A percentile compares a stretch with the other conserved stretches of the same genome.
These are phyloP conservation scores for Oconnorella tubifera DNA, from an alignment of 2,888 invertebrate genomes.

Conservation along the genomic window DNA sequence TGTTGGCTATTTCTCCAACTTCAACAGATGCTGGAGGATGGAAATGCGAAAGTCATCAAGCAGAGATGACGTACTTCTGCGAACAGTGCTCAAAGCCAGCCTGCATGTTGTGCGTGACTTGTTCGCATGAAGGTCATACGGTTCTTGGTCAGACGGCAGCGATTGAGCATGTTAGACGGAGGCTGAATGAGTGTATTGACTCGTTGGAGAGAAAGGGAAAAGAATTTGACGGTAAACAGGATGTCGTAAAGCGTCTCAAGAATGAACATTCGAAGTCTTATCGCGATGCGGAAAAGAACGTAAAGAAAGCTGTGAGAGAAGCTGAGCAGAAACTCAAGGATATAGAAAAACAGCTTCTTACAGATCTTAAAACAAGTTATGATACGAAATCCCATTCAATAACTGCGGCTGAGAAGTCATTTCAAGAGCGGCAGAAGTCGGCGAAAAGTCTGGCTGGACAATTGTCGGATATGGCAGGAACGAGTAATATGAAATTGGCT, in stretches of 20 bases:
- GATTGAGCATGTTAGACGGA: background rate
- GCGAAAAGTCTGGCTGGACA: background rate
- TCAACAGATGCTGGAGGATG: background rate
- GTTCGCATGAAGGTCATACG: background rate
- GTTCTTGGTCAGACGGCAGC: background rate
- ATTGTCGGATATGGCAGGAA: background rate
- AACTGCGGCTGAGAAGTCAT: slow-evolving; percentile 2
- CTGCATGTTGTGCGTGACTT: slow-evolving; percentile 11
- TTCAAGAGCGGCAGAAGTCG: slow-evolving; percentile 7
- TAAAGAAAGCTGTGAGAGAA: slow-evolving; percentile 5
- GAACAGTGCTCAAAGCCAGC: background rate
- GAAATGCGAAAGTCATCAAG: background rate
- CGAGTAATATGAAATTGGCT: background rate
- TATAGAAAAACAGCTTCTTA: background rate
- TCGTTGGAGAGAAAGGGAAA: background rate
- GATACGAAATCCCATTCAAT: background rate
- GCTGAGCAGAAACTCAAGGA: slow-evolving; percentile 10
- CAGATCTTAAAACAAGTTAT: background rate
- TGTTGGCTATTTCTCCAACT: background rate
- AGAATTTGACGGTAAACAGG: background rate
- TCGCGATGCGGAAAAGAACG: slow-evolving; percentile 6
- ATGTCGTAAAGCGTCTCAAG: slow-evolving; percentile 1
- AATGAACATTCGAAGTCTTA: background rate
- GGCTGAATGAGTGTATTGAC: background rate
- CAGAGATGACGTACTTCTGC: background rate